phyloP scores from a whole-genome alignment of 2,888 invertebrate genomes.

The Glaucopsyche alexis region DNA sequence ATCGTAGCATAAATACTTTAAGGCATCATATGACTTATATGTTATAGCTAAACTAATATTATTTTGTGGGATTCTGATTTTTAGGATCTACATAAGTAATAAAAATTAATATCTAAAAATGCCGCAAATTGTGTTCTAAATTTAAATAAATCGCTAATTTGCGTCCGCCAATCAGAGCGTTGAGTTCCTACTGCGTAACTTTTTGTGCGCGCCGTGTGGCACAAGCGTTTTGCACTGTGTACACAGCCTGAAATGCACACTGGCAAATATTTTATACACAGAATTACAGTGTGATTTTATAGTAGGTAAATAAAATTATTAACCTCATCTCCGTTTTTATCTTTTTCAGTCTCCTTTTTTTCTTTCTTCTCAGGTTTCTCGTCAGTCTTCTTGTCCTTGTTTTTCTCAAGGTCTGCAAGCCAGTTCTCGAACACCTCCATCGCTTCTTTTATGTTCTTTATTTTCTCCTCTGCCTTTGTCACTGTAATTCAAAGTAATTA shows the following conservation, averaged over 20 bases:
- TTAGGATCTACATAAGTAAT: too few relatives aligned
- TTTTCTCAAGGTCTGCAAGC: slow-evolving; percentile 76
- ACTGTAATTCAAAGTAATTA: slow-evolving; percentile 54
- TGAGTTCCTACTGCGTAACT: too few relatives aligned
- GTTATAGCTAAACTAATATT: not conserved
- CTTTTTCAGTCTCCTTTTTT: slow-evolving; percentile 45
- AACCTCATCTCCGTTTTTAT: slow-evolving; percentile 46
- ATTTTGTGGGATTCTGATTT: too few relatives aligned
- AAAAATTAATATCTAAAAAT: too few relatives aligned
- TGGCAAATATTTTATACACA: too few relatives aligned
- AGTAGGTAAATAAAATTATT: not conserved
- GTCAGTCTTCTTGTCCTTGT: slow-evolving; percentile 51
- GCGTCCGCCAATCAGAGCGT: too few relatives aligned
- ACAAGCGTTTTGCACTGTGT: too few relatives aligned
- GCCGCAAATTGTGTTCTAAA: too few relatives aligned
- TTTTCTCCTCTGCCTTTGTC: slow-evolving; percentile 85
- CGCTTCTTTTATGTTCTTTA: slow-evolving; percentile 84
- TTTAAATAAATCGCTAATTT: too few relatives aligned
- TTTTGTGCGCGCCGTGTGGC: too few relatives aligned
- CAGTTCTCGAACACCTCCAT: slow-evolving; percentile 84
- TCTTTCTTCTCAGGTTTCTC: slow-evolving; percentile 52
- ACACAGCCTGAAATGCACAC: too few relatives aligned
- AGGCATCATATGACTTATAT: not conserved
- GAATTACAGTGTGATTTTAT: too few relatives aligned
- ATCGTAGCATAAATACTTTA: not conserved